Conservation (phyloP, 2,113 vertebrate species). For the Gila orcuttii region DNA sequence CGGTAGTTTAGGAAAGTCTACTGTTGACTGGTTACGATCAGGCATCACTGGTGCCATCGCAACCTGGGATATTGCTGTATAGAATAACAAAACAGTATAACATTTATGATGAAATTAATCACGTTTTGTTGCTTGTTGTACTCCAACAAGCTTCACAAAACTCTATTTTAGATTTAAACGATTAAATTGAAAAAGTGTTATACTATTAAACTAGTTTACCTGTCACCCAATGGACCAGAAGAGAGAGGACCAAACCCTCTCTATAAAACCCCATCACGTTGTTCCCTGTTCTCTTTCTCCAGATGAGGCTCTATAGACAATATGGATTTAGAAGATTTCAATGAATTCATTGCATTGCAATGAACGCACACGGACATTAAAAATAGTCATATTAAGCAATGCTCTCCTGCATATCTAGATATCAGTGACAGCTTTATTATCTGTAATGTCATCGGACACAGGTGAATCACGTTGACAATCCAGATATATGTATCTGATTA, state of each 20-base stretch:
- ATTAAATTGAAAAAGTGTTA: background rate
- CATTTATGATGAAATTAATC: background rate
- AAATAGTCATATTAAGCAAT: background rate
- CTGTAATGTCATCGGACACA: background rate
- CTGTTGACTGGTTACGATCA: background rate
- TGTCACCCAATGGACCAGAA: constrained; percentile 27
- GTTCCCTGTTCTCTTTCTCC: background rate
- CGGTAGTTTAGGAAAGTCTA: constrained; percentile 25
- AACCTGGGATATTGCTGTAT: constrained; percentile 42
- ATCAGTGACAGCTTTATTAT: background rate
- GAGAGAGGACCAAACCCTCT: constrained; percentile 13
- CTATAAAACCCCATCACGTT: constrained; percentile 23
- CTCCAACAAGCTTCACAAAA: background rate
- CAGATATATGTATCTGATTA: background rate
- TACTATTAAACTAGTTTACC: constrained; percentile 37
- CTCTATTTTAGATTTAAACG: background rate
- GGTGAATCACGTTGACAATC: background rate
- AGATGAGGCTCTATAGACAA: background rate
- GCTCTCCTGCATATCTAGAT: background rate
- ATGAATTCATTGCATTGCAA: background rate
- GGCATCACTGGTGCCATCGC: background rate
- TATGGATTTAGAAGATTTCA: background rate
- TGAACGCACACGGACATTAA: background rate
- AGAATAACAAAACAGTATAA: background rate
- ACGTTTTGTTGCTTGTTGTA: background rate